A percentile compares a stretch with the other conserved stretches of the same genome.
Evolutionary conservation across 2,888 invertebrate genomes (phyloP).

Genomic region (Anticlea derivata): DNA sequence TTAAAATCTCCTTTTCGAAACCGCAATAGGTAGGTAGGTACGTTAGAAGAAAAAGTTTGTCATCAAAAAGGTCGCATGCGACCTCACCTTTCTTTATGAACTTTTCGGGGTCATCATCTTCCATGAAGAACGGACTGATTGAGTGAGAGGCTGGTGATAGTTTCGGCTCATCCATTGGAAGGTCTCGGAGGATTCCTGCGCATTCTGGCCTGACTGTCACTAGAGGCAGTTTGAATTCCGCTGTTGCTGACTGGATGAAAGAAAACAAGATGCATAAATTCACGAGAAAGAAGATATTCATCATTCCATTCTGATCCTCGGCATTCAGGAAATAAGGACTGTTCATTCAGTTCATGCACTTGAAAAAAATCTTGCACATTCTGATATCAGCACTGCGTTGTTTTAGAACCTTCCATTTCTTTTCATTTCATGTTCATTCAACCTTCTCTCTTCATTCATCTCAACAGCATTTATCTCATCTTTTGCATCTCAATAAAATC

Average conservation of each 20-base stretch:
- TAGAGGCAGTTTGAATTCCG: constrained; percentile 88
- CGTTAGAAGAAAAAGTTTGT: constrained; percentile 15
- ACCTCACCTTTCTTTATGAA: constrained; percentile 85
- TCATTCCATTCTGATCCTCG: too few relatives aligned
- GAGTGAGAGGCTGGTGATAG: constrained; percentile 84
- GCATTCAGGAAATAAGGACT: neutral
- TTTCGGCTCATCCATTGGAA: constrained; percentile 85
- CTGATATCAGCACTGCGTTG: too few relatives aligned
- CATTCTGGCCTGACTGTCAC: constrained; percentile 87
- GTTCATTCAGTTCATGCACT: too few relatives aligned
- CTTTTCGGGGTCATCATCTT: constrained; percentile 85
- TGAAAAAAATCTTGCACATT: too few relatives aligned
- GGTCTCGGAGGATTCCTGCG: constrained; percentile 84
- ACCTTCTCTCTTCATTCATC: constrained; percentile 47
- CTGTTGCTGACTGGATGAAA: constrained; percentile 84
- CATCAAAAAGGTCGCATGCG: constrained; percentile 12
- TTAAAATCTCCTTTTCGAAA: too few relatives aligned
- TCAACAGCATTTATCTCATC: constrained; percentile 5
- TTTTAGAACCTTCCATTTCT: neutral
- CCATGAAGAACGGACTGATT: constrained; percentile 87
- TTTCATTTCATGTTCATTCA: constrained; percentile 20
- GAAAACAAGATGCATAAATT: neutral
- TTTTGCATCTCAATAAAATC: neutral
- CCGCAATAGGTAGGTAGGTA: too few relatives aligned
- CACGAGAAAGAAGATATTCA: too few relatives aligned